A percentile compares a stretch with the other conserved stretches of the same genome.
These are phyloP conservation scores for Eonycteris spelaea DNA, from an alignment of 2,113 vertebrate species.

Conservation along the genomic window DNA sequence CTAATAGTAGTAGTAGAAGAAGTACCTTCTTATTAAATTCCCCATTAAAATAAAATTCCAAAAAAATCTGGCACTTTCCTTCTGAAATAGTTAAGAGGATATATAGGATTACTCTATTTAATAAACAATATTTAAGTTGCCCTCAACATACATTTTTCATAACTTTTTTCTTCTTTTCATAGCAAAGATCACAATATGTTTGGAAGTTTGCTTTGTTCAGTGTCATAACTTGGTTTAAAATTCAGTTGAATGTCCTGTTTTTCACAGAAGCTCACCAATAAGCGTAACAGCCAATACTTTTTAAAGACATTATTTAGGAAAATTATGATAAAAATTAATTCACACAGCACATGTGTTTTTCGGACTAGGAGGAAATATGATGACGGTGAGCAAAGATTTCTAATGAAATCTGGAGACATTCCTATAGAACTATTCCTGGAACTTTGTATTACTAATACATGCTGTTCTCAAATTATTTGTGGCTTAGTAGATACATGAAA, in stretches of 20 bases:
- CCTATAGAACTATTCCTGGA: not conserved
- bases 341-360: not conserved
- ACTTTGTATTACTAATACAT: not conserved
- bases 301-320: conserved; percentile 9
- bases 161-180: conserved; percentile 1
- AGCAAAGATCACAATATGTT: not conserved
- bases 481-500: not conserved
- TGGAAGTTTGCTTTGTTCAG: conserved; percentile 19
- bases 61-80: not conserved
- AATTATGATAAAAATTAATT: conserved; percentile 28
- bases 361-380: conserved; percentile 6
- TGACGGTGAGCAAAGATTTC: not conserved
- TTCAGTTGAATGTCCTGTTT: not conserved
- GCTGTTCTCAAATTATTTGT: conserved; percentile 5
- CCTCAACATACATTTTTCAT: not conserved
- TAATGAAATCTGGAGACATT: conserved; percentile 26
- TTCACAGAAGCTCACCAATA: not conserved
- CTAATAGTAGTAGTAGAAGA: not conserved
- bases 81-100: conserved; percentile 2
- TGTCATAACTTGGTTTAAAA: conserved; percentile 32
- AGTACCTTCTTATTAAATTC: conserved; percentile 3
- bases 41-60: not conserved
- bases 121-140: conserved; percentile 36
- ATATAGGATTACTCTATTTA: not conserved
- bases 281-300: not conserved